Base-by-base conservation (phyloP, 1,140 invertebrate species). In the Leptinotarsa lineolata region DNA sequence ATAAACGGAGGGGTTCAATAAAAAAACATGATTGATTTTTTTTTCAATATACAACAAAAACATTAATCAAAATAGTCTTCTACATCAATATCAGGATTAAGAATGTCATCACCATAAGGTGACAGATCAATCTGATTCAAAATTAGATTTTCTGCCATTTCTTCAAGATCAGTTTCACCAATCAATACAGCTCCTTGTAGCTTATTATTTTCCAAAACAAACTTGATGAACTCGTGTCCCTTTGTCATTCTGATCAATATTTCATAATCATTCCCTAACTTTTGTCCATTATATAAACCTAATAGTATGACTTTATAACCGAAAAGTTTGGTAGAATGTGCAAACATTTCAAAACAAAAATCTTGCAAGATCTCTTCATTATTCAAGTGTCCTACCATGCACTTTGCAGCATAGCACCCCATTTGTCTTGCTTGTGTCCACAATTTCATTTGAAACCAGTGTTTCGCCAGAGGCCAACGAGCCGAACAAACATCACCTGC, bases 351-450 rank as follows among this genome's bases (percentile, higher is more conserved):
- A 87, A 99, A 99, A 84, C 95, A 96, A 85, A 98, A 97, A 84
- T 98, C 96, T 86, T 84, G 83, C 46, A 91, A 84, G 22, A 93
- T 89, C 72, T 89, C 85, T 85, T 94, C 90, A 15, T 88, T 85
- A 20, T 84, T 86, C 2, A 88, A 79, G 65, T 86, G 86, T 3
- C 90, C 91, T 74, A 90, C 87, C 94, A 99, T 99, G 73, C 92
- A 92, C 84, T 95, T 94, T 0, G 95, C 97, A 16, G 94, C 95
- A 87, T 97, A 98, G 59, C 89, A 88, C 13, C 97, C 98, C 97
- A 99, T 99, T 86, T 98, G 96, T 74, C 96, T 86, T 0, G 97
- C 98, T 87, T 99, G 98, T 5, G 96, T 96, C 98, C 98, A 99
- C 2, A 99, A 84, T 65, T 96, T 88, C 92, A 99, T 96, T 86